Percentiles rank a stretch among this genome's conserved stretches.
phyloP scores from a whole-genome alignment of 2,888 invertebrate genomes.

The Cacoxenus indagator region DNA sequence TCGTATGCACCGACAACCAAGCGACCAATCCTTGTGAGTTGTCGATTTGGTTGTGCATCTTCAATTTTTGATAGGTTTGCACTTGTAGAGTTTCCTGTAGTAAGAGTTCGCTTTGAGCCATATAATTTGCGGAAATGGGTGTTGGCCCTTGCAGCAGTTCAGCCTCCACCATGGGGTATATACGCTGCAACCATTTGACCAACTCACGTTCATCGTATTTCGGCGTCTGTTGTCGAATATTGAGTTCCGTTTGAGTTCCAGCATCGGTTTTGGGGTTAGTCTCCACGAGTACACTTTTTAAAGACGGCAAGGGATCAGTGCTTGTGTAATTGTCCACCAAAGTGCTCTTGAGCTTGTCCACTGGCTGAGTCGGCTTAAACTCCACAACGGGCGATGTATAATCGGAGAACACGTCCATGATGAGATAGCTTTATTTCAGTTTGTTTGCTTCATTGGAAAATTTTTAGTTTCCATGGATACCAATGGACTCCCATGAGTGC shows the following conservation, averaged over 20 bases:
- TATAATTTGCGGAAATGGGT: constrained; percentile 45
- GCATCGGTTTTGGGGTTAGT: constrained; percentile 49
- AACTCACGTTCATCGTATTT: constrained; percentile 70
- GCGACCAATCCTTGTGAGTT: constrained; percentile 61
- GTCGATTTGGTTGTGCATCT: constrained; percentile 37
- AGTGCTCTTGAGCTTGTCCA: constrained; percentile 63
- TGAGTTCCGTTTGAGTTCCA: constrained; percentile 70
- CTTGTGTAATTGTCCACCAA: constrained; percentile 60
- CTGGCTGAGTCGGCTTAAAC: constrained; percentile 71
- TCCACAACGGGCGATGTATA: constrained; percentile 71
- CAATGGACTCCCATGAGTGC: background rate
- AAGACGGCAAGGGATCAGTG: constrained; percentile 56
- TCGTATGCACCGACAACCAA: constrained; percentile 68
- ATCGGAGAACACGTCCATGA: constrained; percentile 71
- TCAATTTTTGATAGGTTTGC: constrained; percentile 64
- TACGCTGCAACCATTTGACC: constrained; percentile 71
- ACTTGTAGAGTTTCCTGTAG: constrained; percentile 48
- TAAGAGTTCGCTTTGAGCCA: constrained; percentile 17
- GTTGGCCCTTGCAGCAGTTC: constrained; percentile 71
- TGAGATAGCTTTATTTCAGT: too few relatives aligned
- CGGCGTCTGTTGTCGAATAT: constrained; percentile 1
- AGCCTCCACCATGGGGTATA: constrained; percentile 71
- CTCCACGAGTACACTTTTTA: constrained; percentile 45
- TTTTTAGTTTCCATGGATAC: constrained; percentile 36
- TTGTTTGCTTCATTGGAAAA: constrained; percentile 12